Conservation (phyloP, 2,888 invertebrate genomes). For the Cremastinae sp. region DNA sequence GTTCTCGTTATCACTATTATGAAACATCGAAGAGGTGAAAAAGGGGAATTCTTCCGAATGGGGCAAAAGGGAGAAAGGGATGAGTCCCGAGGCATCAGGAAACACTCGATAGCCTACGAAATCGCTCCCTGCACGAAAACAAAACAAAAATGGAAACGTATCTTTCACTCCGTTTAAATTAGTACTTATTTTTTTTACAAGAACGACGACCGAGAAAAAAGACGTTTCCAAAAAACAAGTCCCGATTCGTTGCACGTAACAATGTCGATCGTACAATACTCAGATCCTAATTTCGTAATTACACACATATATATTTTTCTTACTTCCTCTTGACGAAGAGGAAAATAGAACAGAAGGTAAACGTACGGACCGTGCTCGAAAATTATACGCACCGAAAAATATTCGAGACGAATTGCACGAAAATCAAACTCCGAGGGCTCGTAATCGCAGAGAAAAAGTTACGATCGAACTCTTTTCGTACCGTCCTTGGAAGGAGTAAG, state of each 20-base stretch:
- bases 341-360: slow-evolving; percentile 56
- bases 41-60: background rate
- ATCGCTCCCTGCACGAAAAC: slow-evolving; percentile 48
- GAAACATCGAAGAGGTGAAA: slow-evolving; percentile 66
- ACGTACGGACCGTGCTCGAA: slow-evolving; percentile 71
- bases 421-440: slow-evolving; percentile 28
- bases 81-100: slow-evolving; percentile 59
- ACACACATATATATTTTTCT: slow-evolving; percentile 60
- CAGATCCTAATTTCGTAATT: slow-evolving; percentile 56
- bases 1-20: slow-evolving; percentile 66
- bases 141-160: slow-evolving; percentile 44
- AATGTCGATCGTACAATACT: slow-evolving; percentile 56
- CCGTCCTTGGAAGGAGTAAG: slow-evolving; percentile 23
- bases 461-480: slow-evolving; percentile 59
- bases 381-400: slow-evolving; percentile 66
- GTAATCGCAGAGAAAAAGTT: slow-evolving; percentile 4
- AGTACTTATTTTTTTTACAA: slow-evolving; percentile 36
- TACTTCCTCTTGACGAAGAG: slow-evolving; percentile 58
- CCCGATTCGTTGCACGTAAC: slow-evolving; percentile 53
- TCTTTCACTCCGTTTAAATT: slow-evolving; percentile 46
- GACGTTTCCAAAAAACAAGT: slow-evolving; percentile 46
- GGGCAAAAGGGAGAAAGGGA: slow-evolving; percentile 18
- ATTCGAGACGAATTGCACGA: slow-evolving; percentile 52
- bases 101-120: slow-evolving; percentile 53
- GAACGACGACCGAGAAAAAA: slow-evolving; percentile 37